Conservation (phyloP, 1,140 invertebrate genomes). For the Chionoecetes opilio region DNA sequence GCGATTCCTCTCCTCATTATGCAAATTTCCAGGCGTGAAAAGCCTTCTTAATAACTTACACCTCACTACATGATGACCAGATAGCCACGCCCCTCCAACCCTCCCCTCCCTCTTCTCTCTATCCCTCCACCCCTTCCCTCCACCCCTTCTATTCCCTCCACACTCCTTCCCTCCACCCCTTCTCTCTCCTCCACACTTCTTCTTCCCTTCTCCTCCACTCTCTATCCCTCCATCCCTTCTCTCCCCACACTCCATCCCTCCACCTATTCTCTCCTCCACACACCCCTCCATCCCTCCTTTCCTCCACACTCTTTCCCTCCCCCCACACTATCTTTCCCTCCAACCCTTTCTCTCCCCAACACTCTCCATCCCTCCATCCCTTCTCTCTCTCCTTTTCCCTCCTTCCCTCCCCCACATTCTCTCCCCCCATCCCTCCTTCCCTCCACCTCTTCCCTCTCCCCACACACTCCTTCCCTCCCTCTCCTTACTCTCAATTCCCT, state of each 20-base stretch:
- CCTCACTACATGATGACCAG: constrained; percentile 45
- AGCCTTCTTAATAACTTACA: constrained; percentile 59
- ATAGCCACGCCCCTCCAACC: neutral
- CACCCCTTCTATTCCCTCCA: neutral
- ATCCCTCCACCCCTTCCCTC: neutral
- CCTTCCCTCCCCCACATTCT: neutral
- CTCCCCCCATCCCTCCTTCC: neutral
- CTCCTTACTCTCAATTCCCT: neutral
- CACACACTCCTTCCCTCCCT: neutral
- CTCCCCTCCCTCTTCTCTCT: neutral
- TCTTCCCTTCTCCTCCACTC: neutral
- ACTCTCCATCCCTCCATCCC: neutral
- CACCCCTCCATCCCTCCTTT: neutral
- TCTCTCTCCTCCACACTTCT: neutral
- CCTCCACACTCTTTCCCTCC: neutral
- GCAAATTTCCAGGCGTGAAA: constrained; percentile 66
- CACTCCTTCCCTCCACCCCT: neutral
- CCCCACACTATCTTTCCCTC: neutral
- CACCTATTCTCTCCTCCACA: neutral
- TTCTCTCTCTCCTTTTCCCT: neutral
- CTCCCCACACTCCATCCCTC: neutral
- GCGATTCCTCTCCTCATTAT: constrained; percentile 47
- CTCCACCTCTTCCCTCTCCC: neutral
- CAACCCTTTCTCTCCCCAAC: neutral
- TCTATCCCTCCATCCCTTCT: neutral